These are phyloP conservation scores for Nannobrachium achirus DNA, from an alignment of 2,113 vertebrate genomes.

Conservation along the genomic window DNA sequence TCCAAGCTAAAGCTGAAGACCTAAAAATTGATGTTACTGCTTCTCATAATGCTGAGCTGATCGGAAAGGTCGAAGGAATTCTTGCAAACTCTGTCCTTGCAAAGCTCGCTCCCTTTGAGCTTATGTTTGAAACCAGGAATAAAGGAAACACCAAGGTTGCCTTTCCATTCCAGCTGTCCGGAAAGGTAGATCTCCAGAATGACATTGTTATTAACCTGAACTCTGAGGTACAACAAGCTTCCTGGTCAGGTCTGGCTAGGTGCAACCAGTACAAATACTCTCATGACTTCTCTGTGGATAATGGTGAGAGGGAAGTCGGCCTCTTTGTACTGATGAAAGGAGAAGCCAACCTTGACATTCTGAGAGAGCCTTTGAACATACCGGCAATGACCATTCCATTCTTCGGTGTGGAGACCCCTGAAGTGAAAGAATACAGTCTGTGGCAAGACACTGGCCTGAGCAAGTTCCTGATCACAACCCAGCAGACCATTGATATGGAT, in stretches of 20 bases:
- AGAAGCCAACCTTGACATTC: slow-evolving; percentile 87
- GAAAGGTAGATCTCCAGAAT: slow-evolving; percentile 89
- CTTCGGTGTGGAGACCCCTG: slow-evolving; percentile 71
- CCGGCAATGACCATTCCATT: slow-evolving; percentile 84
- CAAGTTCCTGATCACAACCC: slow-evolving; percentile 82
- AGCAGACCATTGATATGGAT: slow-evolving; percentile 87
- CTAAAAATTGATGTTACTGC: slow-evolving; percentile 82
- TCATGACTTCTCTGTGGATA: slow-evolving; percentile 83
- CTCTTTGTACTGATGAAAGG: slow-evolving; percentile 80
- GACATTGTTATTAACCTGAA: slow-evolving; percentile 83
- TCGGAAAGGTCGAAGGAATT: slow-evolving; percentile 80
- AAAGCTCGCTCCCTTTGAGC: slow-evolving; percentile 76
- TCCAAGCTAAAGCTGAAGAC: slow-evolving; percentile 73
- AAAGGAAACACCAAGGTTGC: slow-evolving; percentile 84
- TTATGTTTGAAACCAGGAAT: slow-evolving; percentile 82
- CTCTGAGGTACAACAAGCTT: slow-evolving; percentile 79
- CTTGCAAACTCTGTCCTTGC: slow-evolving; percentile 81
- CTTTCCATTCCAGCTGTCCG: slow-evolving; percentile 84
- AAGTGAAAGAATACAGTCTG: slow-evolving; percentile 78
- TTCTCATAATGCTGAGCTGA: slow-evolving; percentile 79
- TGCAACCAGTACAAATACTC: slow-evolving; percentile 91
- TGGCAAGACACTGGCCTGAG: slow-evolving; percentile 86
- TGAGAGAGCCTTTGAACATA: slow-evolving; percentile 82
- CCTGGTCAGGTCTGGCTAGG: slow-evolving; percentile 82
- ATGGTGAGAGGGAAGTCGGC: slow-evolving; percentile 79